Evolutionary conservation across 2,888 invertebrate genomes (phyloP), one percentile per base, ranked within the genome.

Genomic region (Julus scanicus): DNA sequence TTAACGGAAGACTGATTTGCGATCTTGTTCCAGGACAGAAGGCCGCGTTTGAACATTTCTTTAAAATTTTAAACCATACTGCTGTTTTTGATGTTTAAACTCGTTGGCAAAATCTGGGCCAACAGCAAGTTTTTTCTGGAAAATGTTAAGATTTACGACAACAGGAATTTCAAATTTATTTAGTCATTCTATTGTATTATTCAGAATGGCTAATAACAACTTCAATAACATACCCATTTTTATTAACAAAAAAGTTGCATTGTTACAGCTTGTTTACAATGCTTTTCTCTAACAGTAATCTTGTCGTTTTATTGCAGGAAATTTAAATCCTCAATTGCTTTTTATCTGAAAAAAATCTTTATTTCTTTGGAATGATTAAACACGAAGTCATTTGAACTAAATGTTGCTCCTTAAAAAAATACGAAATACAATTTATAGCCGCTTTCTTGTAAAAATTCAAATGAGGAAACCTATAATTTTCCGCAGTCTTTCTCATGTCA

Each of bases 361-460:
- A 71, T 71, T 71, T 71, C 29, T 71, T 20, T 13, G 29, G 4
- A 29, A 71, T 71, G 71, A 71, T 71, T 71, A 29, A 71, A 71
- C 29, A 71, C 29, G 71, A 29, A 71, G 71, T 71, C 71, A 71
- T 71, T 71, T 71, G 71, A 71, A 71, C 71, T 71, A 71, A 71
- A 71, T 71, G 71, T 71, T 29, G n/a, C 20, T 17, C 29, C 13
- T n/a, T 57, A 57, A 71, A 71, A 71, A 71, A 20, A 49, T 5
- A 11, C 63, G 20, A n/a, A 71, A 29, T n/a, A 29, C 71, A 71
- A 29, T 71, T 71, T 71, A 71, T 11, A 29, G 11, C 11, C 11
- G 71, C 71, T 71, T 71, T 29, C 29, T 71, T 11, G 8, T 11
- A 71, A 71, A 71, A 13, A 13, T 29, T 71, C 71, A 9, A 71